A percentile compares a stretch with the other conserved stretches of the same genome.
Conservation (phyloP, 2,113 vertebrate species). For the Sorex fumeus region DNA sequence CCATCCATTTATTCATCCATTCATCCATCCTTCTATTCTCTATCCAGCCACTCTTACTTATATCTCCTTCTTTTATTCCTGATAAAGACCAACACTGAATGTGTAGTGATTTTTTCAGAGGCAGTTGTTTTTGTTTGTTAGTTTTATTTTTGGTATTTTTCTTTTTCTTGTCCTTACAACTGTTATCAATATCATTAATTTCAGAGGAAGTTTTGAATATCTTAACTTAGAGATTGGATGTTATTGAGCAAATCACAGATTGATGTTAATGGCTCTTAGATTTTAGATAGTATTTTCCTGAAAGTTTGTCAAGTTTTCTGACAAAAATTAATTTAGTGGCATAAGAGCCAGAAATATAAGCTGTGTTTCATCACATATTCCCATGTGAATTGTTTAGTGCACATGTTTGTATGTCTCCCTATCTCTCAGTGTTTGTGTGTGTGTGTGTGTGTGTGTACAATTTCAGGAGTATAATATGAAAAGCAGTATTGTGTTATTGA, state of each 20-base stretch:
- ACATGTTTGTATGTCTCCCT: background rate
- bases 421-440: background rate
- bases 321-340: constrained; percentile 66
- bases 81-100: background rate
- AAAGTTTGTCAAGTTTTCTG: constrained; percentile 64
- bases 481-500: background rate
- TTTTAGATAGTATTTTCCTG: constrained; percentile 39
- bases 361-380: constrained; percentile 48
- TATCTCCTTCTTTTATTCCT: background rate
- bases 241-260: constrained; percentile 29
- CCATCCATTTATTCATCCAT: background rate
- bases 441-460: background rate
- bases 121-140: background rate
- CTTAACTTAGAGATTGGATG: background rate
- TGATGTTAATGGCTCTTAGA: constrained; percentile 3
- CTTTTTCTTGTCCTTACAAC: background rate
- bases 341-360: constrained; percentile 42
- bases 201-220: constrained; percentile 34
- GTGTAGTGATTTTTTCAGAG: background rate
- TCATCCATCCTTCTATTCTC: background rate
- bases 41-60: background rate
- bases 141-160: too few relatives aligned
- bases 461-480: background rate
- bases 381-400: background rate
- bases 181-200: background rate